These are phyloP conservation scores for Plodia interpunctella DNA, from an alignment of 1,140 invertebrate genomes.

Conservation along the genomic window DNA sequence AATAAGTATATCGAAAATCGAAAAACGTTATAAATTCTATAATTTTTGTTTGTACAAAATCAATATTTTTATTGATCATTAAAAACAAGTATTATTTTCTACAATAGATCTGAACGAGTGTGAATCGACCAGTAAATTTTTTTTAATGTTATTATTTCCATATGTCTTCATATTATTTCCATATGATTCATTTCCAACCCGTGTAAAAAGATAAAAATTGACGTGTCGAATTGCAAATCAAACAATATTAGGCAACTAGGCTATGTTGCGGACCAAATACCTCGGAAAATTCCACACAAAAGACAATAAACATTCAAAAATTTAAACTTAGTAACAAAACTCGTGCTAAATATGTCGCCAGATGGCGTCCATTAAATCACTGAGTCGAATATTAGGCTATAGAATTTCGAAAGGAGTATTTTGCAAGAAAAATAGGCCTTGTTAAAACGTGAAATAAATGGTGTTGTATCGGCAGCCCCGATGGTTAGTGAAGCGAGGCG, in stretches of 20 bases:
- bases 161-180: too few species aligned
- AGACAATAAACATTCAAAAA: background rate
- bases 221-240: too few species aligned
- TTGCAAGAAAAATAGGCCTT: slow-evolving; percentile 16
- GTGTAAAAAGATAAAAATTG: background rate
- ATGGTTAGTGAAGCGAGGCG: slow-evolving; percentile 48
- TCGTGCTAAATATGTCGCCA: background rate
- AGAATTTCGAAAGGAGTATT: slow-evolving; percentile 6
- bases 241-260: background rate
- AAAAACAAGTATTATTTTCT: too few species aligned
- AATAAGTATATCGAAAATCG: too few species aligned
- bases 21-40: too few species aligned
- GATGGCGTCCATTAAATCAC: background rate
- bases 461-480: slow-evolving; percentile 33
- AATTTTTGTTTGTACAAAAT: too few species aligned
- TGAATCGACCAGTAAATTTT: too few species aligned
- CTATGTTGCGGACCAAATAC: background rate
- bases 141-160: too few species aligned
- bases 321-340: background rate
- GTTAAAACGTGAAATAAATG: slow-evolving; percentile 15
- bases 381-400: background rate
- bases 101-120: too few species aligned
- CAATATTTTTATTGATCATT: too few species aligned
- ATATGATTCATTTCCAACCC: too few species aligned
- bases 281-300: background rate